A percentile compares a stretch with the other conserved stretches of the same genome.
phyloP scores from a whole-genome alignment of 2,888 invertebrate genomes.

The Cantharis lateralis region DNA sequence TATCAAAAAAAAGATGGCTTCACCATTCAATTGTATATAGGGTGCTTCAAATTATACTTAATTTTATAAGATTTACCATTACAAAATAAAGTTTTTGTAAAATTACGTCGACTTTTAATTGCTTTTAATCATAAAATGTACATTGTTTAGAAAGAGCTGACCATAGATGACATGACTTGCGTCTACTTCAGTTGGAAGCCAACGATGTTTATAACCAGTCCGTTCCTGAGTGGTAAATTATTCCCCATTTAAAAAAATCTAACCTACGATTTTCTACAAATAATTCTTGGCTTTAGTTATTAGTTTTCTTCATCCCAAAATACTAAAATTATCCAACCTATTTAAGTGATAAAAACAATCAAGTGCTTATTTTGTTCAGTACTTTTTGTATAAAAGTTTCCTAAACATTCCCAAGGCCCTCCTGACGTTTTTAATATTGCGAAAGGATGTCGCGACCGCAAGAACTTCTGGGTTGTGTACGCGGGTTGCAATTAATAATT shows the following conservation, averaged over 20 bases:
- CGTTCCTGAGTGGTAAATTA: neutral
- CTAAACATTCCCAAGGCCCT: neutral
- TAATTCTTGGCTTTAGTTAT: neutral
- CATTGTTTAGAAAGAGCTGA: no score
- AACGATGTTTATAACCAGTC: neutral
- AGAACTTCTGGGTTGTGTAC: constrained; percentile 70
- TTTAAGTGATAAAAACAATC: no score
- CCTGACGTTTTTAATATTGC: neutral
- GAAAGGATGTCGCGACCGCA: constrained; percentile 62
- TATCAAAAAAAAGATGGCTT: neutral
- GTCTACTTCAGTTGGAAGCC: no score
- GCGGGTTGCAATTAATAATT: constrained; percentile 70
- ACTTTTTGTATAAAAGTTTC: neutral
- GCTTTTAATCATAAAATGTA: neutral
- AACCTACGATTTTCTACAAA: neutral
- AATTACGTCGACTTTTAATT: neutral
- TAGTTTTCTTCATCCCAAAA: no score
- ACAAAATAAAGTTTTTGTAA: neutral
- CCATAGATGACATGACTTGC: no score
- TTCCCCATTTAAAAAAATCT: neutral
- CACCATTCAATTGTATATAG: neutral
- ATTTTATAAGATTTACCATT: no score
- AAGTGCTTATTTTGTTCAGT: neutral
- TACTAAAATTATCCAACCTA: no score
- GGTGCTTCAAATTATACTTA: neutral